Conservation (phyloP, 1,140 invertebrate genomes). For the Drepana arcuata region DNA sequence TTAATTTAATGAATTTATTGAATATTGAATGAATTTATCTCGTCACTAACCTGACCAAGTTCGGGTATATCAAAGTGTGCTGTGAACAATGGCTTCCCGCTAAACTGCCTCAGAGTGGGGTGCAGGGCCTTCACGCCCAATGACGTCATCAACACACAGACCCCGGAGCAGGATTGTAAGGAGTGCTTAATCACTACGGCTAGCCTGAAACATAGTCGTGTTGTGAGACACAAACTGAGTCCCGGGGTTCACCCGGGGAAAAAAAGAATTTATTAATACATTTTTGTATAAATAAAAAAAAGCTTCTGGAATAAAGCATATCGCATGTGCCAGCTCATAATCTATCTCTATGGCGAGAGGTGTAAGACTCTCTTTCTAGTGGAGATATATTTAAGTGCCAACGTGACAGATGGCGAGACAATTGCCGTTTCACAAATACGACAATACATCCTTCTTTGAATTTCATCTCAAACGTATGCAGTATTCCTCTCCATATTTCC, state of each 20-base stretch:
- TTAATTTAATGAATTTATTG: no score
- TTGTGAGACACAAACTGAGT: no score
- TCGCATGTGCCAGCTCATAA: not conserved
- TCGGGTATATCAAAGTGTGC: constrained; percentile 62
- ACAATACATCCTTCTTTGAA: no score
- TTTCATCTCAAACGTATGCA: no score
- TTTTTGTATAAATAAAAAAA: no score
- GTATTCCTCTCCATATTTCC: no score
- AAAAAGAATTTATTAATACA: no score
- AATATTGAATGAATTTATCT: no score
- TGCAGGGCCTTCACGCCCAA: constrained; percentile 46
- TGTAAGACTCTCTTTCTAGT: not conserved
- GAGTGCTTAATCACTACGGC: constrained; percentile 50
- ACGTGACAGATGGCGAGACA: no score
- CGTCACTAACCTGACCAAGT: constrained; percentile 55
- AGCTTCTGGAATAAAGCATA: not conserved
- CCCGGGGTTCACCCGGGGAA: no score
- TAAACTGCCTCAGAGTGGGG: constrained; percentile 41
- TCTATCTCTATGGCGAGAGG: not conserved
- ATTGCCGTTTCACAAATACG: no score
- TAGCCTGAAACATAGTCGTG: constrained; percentile 46
- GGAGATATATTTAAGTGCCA: no score
- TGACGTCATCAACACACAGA: constrained; percentile 57
- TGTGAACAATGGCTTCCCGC: constrained; percentile 53
- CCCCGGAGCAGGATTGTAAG: constrained; percentile 45